Percentiles rank a stretch among this genome's conserved stretches.
Conservation (phyloP, 2,113 vertebrate species). For the Peromyscus polionotus region DNA sequence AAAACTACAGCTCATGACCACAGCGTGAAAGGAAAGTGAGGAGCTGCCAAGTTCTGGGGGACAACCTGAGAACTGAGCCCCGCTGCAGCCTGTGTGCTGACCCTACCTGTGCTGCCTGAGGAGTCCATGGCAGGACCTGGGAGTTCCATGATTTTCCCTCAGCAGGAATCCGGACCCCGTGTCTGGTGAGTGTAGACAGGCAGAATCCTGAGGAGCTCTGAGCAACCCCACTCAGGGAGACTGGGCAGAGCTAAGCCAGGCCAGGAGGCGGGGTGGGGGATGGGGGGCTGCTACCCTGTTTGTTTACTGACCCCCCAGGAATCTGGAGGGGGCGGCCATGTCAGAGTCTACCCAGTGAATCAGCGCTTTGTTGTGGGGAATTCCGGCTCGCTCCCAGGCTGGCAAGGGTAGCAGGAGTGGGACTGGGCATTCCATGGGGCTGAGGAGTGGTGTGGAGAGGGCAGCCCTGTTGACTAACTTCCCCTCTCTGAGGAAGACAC, state of each 20-base stretch:
- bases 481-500: constrained; percentile 47
- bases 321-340: constrained; percentile 86
- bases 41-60: not conserved
- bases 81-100: not conserved
- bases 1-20: constrained; percentile 13
- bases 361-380: constrained; percentile 87
- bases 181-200: constrained; percentile 49
- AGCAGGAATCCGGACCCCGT: constrained; percentile 16
- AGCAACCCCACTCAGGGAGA: not conserved
- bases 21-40: not conserved
- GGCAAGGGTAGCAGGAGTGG: constrained; percentile 65
- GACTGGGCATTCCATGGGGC: constrained; percentile 71
- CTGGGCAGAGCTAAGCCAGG: constrained; percentile 21
- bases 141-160: constrained; percentile 2
- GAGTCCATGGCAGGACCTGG: not conserved
- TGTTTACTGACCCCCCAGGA: constrained; percentile 88
- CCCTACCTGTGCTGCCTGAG: constrained; percentile 74
- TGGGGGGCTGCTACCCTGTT: constrained; percentile 66
- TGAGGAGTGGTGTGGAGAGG: constrained; percentile 53
- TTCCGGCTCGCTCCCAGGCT: constrained; percentile 81
- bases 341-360: constrained; percentile 84
- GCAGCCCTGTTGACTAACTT: constrained; percentile 56
- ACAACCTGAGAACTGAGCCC: not conserved
- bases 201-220: constrained; percentile 44
- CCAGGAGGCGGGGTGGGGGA: constrained; percentile 54